Conservation (phyloP, 2,113 vertebrate species). For the Poeciliopsis occidentalis region DNA sequence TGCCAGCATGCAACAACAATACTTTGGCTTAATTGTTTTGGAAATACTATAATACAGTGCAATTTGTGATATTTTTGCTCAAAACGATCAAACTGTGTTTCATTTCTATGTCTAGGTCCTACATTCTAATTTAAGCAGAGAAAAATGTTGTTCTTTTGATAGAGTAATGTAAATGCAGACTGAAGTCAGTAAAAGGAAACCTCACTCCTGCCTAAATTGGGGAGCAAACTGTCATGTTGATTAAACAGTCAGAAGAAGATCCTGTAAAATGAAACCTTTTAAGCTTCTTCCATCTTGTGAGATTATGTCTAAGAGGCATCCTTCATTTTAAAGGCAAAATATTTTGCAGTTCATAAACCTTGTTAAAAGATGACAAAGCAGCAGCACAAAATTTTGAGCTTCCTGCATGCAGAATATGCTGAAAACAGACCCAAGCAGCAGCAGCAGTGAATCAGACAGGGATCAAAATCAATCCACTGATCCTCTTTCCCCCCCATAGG, state of each 20-base stretch:
- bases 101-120: neutral
- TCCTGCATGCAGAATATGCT: slow-evolving; percentile 16
- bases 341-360: neutral
- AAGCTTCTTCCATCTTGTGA: neutral
- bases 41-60: neutral
- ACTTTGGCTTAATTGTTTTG: neutral
- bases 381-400: neutral
- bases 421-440: slow-evolving; percentile 9
- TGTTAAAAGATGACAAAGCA: neutral
- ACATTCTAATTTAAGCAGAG: neutral
- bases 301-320: neutral
- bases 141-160: neutral
- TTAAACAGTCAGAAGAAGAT: neutral
- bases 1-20: neutral
- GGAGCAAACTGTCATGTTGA: neutral
- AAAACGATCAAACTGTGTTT: neutral
- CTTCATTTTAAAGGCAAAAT: neutral
- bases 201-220: neutral
- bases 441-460: slow-evolving; percentile 33
- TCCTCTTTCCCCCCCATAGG: slow-evolving; percentile 73
- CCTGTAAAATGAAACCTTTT: neutral
- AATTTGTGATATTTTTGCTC: neutral
- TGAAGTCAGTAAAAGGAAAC: neutral
- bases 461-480: slow-evolving; percentile 74
- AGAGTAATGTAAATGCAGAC: neutral